Percentiles rank a stretch among this genome's conserved stretches.
Conservation (phyloP, 2,797 vertebrate genomes). For the Halcyon leucocephala region DNA sequence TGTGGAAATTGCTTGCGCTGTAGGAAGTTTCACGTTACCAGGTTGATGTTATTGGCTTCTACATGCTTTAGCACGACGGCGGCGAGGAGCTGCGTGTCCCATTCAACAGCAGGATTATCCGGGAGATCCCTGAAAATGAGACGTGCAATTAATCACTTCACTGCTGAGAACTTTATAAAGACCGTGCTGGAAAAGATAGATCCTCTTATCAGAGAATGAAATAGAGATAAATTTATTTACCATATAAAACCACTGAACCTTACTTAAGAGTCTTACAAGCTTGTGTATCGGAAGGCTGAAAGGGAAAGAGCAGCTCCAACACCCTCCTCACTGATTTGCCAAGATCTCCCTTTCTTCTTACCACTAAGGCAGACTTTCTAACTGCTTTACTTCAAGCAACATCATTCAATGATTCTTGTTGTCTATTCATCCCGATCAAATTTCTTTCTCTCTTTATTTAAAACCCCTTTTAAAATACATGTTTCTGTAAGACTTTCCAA, state of each 20-base stretch:
- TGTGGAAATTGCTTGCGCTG: neutral
- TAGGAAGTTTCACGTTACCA: constrained; percentile 79
- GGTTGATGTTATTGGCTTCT: constrained; percentile 79
- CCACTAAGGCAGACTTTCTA: neutral
- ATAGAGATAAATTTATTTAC: neutral
- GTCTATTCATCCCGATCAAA: neutral
- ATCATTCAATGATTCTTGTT: neutral
- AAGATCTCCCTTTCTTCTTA: neutral
- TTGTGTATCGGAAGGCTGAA: neutral
- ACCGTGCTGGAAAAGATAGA: neutral
- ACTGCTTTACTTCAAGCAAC: neutral
- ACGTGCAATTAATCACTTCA: neutral
- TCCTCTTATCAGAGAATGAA: neutral
- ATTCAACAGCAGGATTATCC: constrained; percentile 87
- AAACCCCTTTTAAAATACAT: neutral
- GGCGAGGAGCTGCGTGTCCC: constrained; percentile 85
- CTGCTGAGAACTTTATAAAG: neutral
- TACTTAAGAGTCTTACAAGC: neutral
- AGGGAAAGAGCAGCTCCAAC: neutral
- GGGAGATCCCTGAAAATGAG: constrained; percentile 86
- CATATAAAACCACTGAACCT: neutral
- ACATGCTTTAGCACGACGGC: constrained; percentile 83
- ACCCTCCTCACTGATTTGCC: neutral
- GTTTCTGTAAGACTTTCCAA: neutral
- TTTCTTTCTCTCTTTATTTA: neutral